Conservation (phyloP, 2,113 vertebrate genomes). For the Rhagologus leucostigma region DNA sequence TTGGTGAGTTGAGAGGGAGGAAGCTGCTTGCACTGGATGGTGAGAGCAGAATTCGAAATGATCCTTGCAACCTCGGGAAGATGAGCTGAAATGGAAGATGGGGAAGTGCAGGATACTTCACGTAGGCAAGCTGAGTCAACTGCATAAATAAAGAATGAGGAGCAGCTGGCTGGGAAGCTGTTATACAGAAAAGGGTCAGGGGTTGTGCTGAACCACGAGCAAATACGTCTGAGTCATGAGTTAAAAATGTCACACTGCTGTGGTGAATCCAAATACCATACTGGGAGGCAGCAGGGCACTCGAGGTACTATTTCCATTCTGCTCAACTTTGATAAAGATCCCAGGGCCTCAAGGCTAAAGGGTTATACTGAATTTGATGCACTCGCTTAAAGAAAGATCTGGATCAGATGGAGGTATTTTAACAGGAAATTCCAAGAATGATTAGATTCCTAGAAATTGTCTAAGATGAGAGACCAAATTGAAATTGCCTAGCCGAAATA, state of each 20-base stretch:
- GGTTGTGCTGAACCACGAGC: background rate
- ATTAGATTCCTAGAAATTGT: background rate
- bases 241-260: slow-evolving; percentile 35
- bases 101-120: background rate
- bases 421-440: background rate
- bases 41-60: background rate
- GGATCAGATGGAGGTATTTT: background rate
- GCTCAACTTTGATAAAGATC: background rate
- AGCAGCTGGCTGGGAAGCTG: slow-evolving; percentile 47
- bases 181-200: slow-evolving; percentile 32
- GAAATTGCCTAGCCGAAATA: background rate
- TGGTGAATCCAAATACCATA: background rate
- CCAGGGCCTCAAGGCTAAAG: background rate
- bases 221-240: slow-evolving; percentile 21
- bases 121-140: slow-evolving; percentile 23
- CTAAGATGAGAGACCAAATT: background rate
- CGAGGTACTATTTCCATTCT: background rate
- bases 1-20: background rate
- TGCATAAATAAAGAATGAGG: slow-evolving; percentile 39
- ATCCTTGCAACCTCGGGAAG: background rate
- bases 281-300: background rate
- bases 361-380: background rate
- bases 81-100: background rate
- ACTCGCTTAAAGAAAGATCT: background rate
- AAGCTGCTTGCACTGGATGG: background rate